phyloP scores from a whole-genome alignment of 2,797 vertebrate genomes.

The Clarias laeviceps region DNA sequence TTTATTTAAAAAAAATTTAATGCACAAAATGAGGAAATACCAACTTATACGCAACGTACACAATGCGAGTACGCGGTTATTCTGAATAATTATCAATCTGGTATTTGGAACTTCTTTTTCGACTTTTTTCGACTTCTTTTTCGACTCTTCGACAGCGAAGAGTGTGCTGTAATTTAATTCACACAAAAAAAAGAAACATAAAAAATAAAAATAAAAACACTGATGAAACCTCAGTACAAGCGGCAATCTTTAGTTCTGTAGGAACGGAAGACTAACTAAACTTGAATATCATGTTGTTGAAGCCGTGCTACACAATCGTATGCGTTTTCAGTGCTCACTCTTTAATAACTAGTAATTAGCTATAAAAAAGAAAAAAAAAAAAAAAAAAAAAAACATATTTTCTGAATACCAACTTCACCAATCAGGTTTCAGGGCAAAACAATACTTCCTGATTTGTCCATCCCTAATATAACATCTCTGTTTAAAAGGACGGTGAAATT shows the following conservation, averaged over 20 bases:
- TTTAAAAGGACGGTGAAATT: background rate
- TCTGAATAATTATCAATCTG: background rate
- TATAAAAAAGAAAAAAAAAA: no score
- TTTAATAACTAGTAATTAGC: no score
- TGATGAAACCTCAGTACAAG: background rate
- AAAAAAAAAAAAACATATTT: no score
- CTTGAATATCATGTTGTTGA: no score
- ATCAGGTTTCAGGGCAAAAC: no score
- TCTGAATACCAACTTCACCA: background rate
- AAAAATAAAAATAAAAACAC: background rate
- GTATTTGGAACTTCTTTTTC: background rate
- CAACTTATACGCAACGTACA: no score
- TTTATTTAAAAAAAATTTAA: no score
- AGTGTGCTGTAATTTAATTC: background rate
- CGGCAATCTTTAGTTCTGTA: background rate
- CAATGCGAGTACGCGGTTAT: background rate
- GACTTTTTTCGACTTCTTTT: no score
- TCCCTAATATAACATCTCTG: background rate
- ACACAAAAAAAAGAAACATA: no score
- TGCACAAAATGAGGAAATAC: background rate
- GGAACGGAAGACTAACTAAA: background rate
- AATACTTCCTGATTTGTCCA: background rate
- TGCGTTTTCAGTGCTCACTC: no score
- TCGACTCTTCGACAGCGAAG: background rate
- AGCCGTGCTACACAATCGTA: no score